Percentiles rank a stretch among this genome's conserved stretches.
These are phyloP conservation scores for Drosophila watanabei DNA, from an alignment of 1,140 invertebrate genomes.

Conservation along the genomic window DNA sequence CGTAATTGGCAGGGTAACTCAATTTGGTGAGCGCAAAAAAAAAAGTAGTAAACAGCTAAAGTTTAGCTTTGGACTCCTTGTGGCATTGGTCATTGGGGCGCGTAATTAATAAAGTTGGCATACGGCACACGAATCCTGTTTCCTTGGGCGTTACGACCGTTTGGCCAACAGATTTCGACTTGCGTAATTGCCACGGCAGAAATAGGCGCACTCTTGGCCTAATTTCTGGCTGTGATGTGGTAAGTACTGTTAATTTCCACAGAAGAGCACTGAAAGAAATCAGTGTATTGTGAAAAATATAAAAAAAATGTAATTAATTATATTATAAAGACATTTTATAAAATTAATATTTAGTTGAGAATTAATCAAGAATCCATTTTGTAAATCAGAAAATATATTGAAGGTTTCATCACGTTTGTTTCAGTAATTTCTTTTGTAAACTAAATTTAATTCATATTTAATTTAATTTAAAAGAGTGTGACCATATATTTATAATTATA, in stretches of 20 bases:
- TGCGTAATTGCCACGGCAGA: not conserved
- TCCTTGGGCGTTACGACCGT: conserved; percentile 13
- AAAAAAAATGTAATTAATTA: no score
- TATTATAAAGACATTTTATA: no score
- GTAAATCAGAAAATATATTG: no score
- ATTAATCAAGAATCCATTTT: no score
- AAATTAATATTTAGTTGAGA: no score
- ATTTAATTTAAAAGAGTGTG: no score
- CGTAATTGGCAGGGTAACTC: conserved; percentile 15
- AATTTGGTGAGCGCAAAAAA: conserved; percentile 4
- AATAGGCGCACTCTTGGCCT: conserved; percentile 31
- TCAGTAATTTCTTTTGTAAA: no score
- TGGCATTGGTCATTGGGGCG: conserved; percentile 53
- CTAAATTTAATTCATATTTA: no score
- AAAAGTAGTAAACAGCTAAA: conserved; percentile 56
- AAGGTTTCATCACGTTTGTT: no score
- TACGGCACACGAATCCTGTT: conserved; percentile 31
- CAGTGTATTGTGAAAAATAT: not conserved
- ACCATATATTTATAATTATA: no score
- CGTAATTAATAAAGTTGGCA: conserved; percentile 79
- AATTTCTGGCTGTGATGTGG: conserved; percentile 34
- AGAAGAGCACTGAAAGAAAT: conserved; percentile 2
- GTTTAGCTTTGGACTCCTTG: conserved; percentile 34
- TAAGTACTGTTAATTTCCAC: conserved; percentile 17
- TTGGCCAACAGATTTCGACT: conserved; percentile 18